phyloP scores from a whole-genome alignment of 2,888 invertebrate species.

The Acrobasis repandana region DNA sequence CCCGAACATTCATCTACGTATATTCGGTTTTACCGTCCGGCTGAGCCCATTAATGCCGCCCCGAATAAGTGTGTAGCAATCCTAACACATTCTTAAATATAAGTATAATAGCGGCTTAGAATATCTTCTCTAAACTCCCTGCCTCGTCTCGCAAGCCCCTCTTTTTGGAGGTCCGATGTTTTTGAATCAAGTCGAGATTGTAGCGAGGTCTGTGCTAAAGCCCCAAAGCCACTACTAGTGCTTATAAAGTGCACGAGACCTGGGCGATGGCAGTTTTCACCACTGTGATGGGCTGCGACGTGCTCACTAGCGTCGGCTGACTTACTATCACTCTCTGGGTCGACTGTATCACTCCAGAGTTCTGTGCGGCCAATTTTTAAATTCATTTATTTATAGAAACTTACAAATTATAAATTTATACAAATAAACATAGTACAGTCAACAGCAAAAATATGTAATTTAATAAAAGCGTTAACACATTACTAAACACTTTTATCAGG shows the following conservation, averaged over 20 bases:
- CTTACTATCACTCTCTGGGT: conserved; percentile 74
- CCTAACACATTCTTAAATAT: background rate
- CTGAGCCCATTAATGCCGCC: too few species aligned
- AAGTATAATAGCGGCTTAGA: background rate
- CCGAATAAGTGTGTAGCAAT: too few species aligned
- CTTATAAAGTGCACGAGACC: conserved; percentile 47
- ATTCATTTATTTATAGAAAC: conserved; percentile 1
- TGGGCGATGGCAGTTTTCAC: conserved; percentile 60
- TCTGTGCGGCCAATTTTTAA: conserved; percentile 53
- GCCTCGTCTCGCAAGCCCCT: too few species aligned
- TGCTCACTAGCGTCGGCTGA: conserved; percentile 71
- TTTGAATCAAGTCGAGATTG: background rate
- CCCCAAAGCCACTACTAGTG: conserved; percentile 30
- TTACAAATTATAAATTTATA: too few species aligned
- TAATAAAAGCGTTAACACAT: too few species aligned
- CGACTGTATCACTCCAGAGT: conserved; percentile 76
- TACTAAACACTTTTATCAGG: too few species aligned
- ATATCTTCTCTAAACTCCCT: too few species aligned
- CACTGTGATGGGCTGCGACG: conserved; percentile 68
- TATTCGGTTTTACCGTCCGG: too few species aligned
- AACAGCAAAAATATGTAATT: too few species aligned
- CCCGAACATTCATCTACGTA: too few species aligned
- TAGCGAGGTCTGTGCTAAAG: background rate
- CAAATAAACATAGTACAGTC: too few species aligned
- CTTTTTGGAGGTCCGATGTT: background rate